These are phyloP conservation scores for Tragelaphus strepsiceros DNA, from an alignment of 2,113 vertebrate species.

Conservation along the genomic window DNA sequence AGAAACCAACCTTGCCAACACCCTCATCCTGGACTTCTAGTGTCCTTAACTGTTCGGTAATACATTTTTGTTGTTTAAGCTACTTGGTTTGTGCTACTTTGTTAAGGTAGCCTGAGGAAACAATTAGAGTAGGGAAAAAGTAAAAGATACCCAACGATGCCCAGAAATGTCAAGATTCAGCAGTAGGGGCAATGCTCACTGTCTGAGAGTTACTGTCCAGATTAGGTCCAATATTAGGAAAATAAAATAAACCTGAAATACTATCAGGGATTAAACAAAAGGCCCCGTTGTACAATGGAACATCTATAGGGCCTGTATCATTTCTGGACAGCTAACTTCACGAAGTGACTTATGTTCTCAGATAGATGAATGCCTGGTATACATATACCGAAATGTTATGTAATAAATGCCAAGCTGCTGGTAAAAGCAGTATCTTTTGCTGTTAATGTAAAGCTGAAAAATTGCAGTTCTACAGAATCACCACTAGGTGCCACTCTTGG, in stretches of 20 bases:
- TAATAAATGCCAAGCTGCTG: background rate
- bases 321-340: background rate
- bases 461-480: background rate
- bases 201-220: background rate
- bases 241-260: background rate
- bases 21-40: background rate
- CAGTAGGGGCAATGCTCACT: background rate
- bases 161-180: background rate
- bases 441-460: background rate
- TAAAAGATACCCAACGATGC: background rate
- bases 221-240: background rate
- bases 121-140: background rate
- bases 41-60: background rate
- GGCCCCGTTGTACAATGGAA: background rate
- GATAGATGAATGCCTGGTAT: background rate
- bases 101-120: background rate
- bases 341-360: background rate
- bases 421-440: background rate
- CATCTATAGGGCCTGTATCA: background rate
- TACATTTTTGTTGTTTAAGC: background rate
- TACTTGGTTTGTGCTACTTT: background rate
- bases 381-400: background rate
- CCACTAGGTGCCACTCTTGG: slow-evolving; percentile 1
- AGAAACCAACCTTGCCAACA: background rate
- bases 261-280: background rate